These are phyloP conservation scores for Amiota mariae DNA, from an alignment of 2,888 invertebrate species.

Conservation along the genomic window DNA sequence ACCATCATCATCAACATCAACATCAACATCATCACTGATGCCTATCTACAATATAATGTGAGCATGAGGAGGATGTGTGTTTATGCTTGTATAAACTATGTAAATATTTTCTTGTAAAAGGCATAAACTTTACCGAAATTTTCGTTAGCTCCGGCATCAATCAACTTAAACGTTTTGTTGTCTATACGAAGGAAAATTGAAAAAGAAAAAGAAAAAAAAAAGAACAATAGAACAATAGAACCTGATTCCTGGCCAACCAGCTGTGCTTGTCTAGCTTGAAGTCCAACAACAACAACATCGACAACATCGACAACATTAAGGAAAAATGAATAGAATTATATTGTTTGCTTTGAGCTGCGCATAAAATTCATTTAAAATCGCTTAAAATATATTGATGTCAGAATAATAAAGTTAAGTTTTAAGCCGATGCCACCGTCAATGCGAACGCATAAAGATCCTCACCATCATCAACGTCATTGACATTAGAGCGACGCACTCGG, in stretches of 20 bases:
- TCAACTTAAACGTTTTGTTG: neutral
- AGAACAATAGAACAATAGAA: too few relatives aligned
- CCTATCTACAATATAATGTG: too few relatives aligned
- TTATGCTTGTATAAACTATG: neutral
- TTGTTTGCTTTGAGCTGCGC: neutral
- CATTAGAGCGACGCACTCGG: too few relatives aligned
- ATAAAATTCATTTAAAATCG: conserved; percentile 16
- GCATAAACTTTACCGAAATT: neutral
- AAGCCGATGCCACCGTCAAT: neutral
- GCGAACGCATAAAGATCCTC: too few relatives aligned
- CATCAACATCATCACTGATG: too few relatives aligned
- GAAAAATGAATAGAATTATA: conserved; percentile 1
- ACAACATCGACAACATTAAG: too few relatives aligned
- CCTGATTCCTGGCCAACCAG: too few relatives aligned
- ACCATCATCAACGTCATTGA: neutral
- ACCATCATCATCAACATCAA: too few relatives aligned
- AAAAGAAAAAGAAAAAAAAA: too few relatives aligned
- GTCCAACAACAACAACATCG: neutral
- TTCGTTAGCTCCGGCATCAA: neutral
- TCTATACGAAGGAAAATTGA: neutral
- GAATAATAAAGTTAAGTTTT: conserved; percentile 13
- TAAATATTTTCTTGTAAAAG: conserved; percentile 7
- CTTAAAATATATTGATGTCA: conserved; percentile 10
- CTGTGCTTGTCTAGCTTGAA: too few relatives aligned
- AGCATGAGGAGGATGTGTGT: too few relatives aligned